phyloP scores from a whole-genome alignment of 2,113 vertebrate genomes.

The Phainopepla nitens region DNA sequence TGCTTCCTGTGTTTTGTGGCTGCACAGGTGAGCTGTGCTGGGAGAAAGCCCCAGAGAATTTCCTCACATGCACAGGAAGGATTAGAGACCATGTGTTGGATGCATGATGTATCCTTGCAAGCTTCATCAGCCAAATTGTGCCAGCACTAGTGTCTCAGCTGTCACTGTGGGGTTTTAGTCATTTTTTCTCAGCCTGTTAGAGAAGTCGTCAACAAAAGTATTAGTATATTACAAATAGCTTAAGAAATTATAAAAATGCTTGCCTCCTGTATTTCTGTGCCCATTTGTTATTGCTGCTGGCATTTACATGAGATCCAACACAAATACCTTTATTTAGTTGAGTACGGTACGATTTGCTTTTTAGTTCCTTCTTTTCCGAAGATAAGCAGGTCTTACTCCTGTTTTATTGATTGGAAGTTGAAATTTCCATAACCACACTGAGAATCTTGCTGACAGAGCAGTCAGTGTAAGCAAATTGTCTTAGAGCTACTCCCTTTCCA shows the following conservation, averaged over 20 bases:
- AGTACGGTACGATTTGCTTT: background rate
- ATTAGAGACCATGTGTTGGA: accelerated
- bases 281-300: background rate
- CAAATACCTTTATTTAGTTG: background rate
- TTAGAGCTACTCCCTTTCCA: background rate
- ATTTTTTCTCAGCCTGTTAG: background rate
- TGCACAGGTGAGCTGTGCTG: background rate
- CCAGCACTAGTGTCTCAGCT: background rate
- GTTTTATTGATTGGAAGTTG: background rate
- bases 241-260: background rate
- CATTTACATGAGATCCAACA: background rate
- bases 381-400: background rate
- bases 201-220: background rate
- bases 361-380: background rate
- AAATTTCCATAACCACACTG: background rate
- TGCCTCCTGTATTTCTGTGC: background rate
- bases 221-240: background rate
- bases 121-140: background rate
- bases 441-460: conserved; percentile 9
- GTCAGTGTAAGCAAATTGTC: background rate
- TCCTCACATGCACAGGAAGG: background rate
- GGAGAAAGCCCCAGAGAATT: background rate
- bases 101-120: background rate
- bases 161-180: background rate
- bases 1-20: background rate